Evolutionary conservation across 2,888 invertebrate species (phyloP), one percentile per base, ranked within the genome.

Genomic region (Ceriagrion tenellum): DNA sequence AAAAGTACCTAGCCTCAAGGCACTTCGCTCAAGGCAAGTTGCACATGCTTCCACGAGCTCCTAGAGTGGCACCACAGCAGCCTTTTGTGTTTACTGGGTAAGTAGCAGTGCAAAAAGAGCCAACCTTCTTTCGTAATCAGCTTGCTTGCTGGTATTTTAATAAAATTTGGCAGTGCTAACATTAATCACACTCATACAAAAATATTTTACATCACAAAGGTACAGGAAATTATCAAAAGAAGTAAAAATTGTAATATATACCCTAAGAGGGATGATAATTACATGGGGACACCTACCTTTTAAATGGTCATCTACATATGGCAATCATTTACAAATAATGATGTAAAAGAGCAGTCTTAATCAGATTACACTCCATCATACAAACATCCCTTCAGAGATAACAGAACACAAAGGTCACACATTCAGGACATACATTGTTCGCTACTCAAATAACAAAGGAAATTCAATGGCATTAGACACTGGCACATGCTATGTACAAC

Each of bases 151-250:
- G 81, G n/a, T 35, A 35, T 81, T 81, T 81, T 81, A 35, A 81
- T 81, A 81, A 81, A 81, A 81, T 81, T 81, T 81, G 81, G 81
- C 81, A 81, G 81, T 81, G 81, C 81, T 81, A 81, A 30, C 81
- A 81, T 81, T 81, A 81, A 81, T 81, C 81, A 81, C 81, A 81
- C 30, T 81, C 81, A 81, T 81, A 81, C 81, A 81, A 81, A 81
- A 81, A 81, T 81, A 81, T 81, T 81, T 81, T 81, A 81, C 81
- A 81, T 81, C 81, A 81, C 30, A 81, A 26, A 13, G 35, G 81
- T 13, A 81, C 30, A 81, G 35, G 81, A 81, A 81, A 81, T 81
- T 23, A 81, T 35, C 81, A 81, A 35, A 18, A 26, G 18, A 3
- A 69, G n/a, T 8, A 69, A 2, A 81, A 81, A 81, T 35, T 16